Conservation (phyloP, 2,888 invertebrate species). For the Protonemura montana region DNA sequence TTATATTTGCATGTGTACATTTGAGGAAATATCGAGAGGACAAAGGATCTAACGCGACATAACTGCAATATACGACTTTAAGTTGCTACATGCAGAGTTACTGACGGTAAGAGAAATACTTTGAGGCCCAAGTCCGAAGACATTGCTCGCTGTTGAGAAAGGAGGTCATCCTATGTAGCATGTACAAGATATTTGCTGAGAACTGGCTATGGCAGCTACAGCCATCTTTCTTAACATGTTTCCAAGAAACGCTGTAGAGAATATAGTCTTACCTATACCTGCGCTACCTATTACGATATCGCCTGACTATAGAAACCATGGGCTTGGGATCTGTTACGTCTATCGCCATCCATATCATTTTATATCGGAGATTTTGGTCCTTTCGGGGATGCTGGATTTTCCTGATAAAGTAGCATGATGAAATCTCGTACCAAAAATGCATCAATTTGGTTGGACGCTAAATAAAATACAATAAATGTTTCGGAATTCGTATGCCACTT, state of each 20-base stretch:
- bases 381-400: neutral
- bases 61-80: neutral
- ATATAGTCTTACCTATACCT: neutral
- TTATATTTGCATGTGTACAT: conserved; percentile 20
- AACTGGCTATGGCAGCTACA: conserved; percentile 23
- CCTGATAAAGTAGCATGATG: neutral
- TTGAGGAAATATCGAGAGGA: neutral
- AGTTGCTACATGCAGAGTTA: neutral
- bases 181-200: conserved; percentile 15
- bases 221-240: conserved; percentile 30
- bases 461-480: neutral
- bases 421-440: neutral
- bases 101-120: neutral
- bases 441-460: neutral
- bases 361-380: neutral
- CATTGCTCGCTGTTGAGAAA: conserved; percentile 21
- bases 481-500: neutral
- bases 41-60: neutral
- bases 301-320: neutral
- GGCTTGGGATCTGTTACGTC: neutral
- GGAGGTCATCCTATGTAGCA: conserved; percentile 34
- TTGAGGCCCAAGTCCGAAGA: conserved; percentile 1
- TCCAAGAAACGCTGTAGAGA: conserved; percentile 7
- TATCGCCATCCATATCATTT: neutral
- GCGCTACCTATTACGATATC: conserved; percentile 3